Conservation (phyloP, 1,140 invertebrate genomes). For the Rhyacophila brunnea region DNA sequence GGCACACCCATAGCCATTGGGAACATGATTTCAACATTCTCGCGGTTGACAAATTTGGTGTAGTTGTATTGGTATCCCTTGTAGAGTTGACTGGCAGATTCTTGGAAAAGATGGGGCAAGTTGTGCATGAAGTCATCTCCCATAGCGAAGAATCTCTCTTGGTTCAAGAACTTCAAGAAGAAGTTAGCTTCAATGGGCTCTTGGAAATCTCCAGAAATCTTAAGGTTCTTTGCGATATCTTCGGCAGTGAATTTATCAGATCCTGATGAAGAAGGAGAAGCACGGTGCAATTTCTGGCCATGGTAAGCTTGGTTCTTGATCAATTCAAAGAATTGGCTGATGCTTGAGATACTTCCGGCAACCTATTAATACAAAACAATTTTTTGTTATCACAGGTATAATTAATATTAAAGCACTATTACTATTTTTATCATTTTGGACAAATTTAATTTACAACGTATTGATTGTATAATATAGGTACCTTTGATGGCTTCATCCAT, state of each 20-base stretch:
- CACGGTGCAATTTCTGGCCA: not conserved
- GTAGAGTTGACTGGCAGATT: slow-evolving; percentile 39
- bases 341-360: slow-evolving; percentile 51
- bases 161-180: slow-evolving; percentile 44
- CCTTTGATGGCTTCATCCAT: slow-evolving; percentile 42
- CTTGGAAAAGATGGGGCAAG: slow-evolving; percentile 41
- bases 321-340: slow-evolving; percentile 43
- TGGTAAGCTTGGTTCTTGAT: slow-evolving; percentile 1
- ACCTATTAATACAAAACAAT: slow-evolving; percentile 33
- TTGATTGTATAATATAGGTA: too few species aligned
- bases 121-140: slow-evolving; percentile 56
- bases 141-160: slow-evolving; percentile 53
- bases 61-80: slow-evolving; percentile 53
- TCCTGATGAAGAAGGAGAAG: not conserved
- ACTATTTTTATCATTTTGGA: too few species aligned
- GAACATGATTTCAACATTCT: slow-evolving; percentile 58
- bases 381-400: too few species aligned
- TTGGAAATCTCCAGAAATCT: slow-evolving; percentile 51
- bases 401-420: too few species aligned
- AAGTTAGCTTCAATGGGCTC: slow-evolving; percentile 59
- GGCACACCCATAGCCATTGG: slow-evolving; percentile 66
- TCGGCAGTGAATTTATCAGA: slow-evolving; percentile 42
- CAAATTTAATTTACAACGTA: too few species aligned
- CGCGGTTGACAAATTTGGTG: slow-evolving; percentile 56
- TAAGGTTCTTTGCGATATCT: slow-evolving; percentile 57